Evolutionary conservation across 2,797 vertebrate genomes (phyloP), one percentile per base, ranked within the genome.

Genomic region (Ceyx erithaca): DNA sequence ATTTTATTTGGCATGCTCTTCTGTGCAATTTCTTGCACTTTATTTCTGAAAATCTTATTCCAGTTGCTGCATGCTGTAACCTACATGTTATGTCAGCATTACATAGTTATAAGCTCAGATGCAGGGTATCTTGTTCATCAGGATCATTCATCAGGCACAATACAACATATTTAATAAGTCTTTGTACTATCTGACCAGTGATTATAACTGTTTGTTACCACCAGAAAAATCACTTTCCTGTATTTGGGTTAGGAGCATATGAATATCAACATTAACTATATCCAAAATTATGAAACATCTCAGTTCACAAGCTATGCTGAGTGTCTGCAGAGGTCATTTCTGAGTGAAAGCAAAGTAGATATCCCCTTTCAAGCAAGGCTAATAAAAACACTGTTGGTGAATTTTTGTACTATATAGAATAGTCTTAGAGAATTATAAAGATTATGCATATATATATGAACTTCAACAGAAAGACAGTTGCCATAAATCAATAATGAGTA

Each of bases 1-100:
- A 87, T 88, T 86, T 85, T 82, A 75, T 88, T 89, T 95, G 85
- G 80, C 80, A 68, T 71, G 33, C 7, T 81, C 41, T 91, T 13
- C 45, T 40, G 40, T 70, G 33, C 31, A 54, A 58, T 49, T 88
- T 70, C 54, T 87, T 81, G n/a, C 19, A 61, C 37, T 94, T 40
- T 46, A 30, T 73, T 91, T 70, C 61, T 80, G 41, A 70, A 86
- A 91, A 63, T 45, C 25, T 82, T 71, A 45, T 41, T 87, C 51
- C 48, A 40, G 25, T 40, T 89, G 40, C 46, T 84, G 14, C 43
- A 1, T 69, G 21, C 61, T 75, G 16, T 78, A 82, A 72, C 49
- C 30, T 79, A 4, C 14, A 6, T 45, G 8, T 51, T 67, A 57
- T 13, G 2, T 81, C 63, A 85, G 25, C 45, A 54, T 63, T 79